phyloP scores from a whole-genome alignment of 2,797 vertebrate species.

The Chaenodraco wilsoni region DNA sequence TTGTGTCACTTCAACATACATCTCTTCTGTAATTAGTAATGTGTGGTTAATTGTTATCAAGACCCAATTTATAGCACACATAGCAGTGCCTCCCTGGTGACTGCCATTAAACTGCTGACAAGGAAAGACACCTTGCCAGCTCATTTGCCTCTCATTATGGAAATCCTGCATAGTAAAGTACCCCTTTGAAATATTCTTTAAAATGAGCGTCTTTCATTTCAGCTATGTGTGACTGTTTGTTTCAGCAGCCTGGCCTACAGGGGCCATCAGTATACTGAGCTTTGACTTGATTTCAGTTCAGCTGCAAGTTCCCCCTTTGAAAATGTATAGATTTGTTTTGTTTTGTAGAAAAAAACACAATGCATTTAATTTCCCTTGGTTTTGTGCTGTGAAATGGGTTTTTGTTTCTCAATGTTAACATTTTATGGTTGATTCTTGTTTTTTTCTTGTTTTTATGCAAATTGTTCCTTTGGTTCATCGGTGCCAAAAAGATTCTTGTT shows the following conservation, averaged over 20 bases:
- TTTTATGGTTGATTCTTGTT: too few species aligned
- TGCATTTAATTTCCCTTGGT: neutral
- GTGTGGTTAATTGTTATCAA: slow-evolving; percentile 20
- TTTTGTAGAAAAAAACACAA: too few species aligned
- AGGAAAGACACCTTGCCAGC: slow-evolving; percentile 20
- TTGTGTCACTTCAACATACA: neutral
- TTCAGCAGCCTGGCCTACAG: too few species aligned
- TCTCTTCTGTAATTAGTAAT: slow-evolving; percentile 11
- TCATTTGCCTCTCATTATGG: slow-evolving; percentile 8
- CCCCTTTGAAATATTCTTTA: neutral
- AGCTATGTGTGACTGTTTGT: too few species aligned
- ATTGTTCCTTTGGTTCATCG: too few species aligned
- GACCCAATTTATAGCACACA: slow-evolving; percentile 29
- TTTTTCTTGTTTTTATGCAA: too few species aligned
- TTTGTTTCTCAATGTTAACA: neutral
- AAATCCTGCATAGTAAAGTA: neutral
- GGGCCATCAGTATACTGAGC: too few species aligned
- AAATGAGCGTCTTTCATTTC: neutral
- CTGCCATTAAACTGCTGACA: slow-evolving; percentile 30
- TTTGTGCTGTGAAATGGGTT: neutral
- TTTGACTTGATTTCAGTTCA: neutral
- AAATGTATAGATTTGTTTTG: neutral
- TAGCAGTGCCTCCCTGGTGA: slow-evolving; percentile 24
- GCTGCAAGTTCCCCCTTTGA: neutral
- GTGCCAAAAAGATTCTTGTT: too few species aligned